Percentiles rank a stretch among this genome's conserved stretches.
Evolutionary conservation across 1,140 invertebrate genomes (phyloP).

Genomic region (Orussus abietinus): DNA sequence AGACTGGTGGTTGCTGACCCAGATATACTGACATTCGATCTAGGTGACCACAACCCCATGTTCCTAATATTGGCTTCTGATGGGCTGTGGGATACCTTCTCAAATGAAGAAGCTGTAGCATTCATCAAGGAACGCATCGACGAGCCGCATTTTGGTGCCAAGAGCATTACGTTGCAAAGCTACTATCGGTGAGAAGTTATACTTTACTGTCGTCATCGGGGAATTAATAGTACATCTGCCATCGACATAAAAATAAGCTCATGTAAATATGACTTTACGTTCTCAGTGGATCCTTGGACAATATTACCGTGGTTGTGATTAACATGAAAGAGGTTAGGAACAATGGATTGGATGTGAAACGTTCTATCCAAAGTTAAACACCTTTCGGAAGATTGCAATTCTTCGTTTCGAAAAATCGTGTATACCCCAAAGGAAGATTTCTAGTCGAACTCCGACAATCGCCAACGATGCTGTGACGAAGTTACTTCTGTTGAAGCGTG

Average conservation of each 20-base stretch:
- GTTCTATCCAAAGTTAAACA: too few relatives aligned
- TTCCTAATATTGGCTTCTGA: constrained; percentile 92
- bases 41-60: constrained; percentile 77
- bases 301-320: constrained; percentile 91
- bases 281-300: constrained; percentile 82
- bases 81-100: constrained; percentile 94
- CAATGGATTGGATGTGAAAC: too few relatives aligned
- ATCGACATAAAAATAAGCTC: constrained; percentile 6
- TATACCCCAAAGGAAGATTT: too few relatives aligned
- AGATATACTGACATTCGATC: constrained; percentile 91
- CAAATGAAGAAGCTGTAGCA: constrained; percentile 88
- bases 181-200: constrained; percentile 59
- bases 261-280: constrained; percentile 1
- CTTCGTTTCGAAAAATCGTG: too few relatives aligned
- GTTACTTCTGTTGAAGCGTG: too few relatives aligned
- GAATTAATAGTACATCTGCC: constrained; percentile 3
- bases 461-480: too few relatives aligned
- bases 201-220: constrained; percentile 1
- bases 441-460: too few relatives aligned
- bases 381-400: too few relatives aligned
- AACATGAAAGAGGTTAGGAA: constrained; percentile 80
- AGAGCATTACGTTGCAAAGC: constrained; percentile 85
- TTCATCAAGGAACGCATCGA: constrained; percentile 79
- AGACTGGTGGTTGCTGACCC: constrained; percentile 92
- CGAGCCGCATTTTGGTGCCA: constrained; percentile 84